These are phyloP conservation scores for Chironomus tepperi DNA, from an alignment of 1,140 invertebrate genomes.

Conservation along the genomic window DNA sequence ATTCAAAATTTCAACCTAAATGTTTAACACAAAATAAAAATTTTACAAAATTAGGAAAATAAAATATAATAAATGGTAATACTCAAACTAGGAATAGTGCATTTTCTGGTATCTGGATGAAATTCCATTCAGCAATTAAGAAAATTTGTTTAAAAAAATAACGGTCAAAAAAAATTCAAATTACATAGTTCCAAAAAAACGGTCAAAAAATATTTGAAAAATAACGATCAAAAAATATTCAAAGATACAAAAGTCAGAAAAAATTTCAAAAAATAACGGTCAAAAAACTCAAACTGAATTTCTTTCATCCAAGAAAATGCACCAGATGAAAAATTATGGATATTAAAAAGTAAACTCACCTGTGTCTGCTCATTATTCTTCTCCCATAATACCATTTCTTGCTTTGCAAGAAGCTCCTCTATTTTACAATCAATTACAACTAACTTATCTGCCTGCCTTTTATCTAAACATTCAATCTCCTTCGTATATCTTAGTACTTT, in stretches of 20 bases:
- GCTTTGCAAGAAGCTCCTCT: slow-evolving; percentile 34
- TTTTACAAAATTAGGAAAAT: slow-evolving; percentile 34
- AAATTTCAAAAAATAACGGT: slow-evolving; percentile 30
- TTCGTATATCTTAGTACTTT: slow-evolving; percentile 36
- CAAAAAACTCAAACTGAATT: slow-evolving; percentile 27
- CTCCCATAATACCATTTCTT: slow-evolving; percentile 41
- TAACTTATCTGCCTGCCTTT: slow-evolving; percentile 39
- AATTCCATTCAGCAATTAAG: too few relatives aligned
- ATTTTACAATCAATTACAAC: slow-evolving; percentile 35
- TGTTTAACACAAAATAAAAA: slow-evolving; percentile 34
- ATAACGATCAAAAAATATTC: neutral
- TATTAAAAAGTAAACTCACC: slow-evolving; percentile 28
- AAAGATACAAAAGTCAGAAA: too few relatives aligned
- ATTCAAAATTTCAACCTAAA: slow-evolving; percentile 52
- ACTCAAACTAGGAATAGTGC: slow-evolving; percentile 3
- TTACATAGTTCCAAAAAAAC: too few relatives aligned
- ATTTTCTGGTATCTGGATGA: too few relatives aligned
- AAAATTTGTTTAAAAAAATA: too few relatives aligned
- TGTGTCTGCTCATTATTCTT: slow-evolving; percentile 40
- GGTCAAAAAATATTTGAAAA: too few relatives aligned
- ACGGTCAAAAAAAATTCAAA: slow-evolving; percentile 25
- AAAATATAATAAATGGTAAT: slow-evolving; percentile 37
- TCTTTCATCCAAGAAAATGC: too few relatives aligned
- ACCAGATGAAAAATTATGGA: too few relatives aligned
- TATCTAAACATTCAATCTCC: slow-evolving; percentile 40